Evolutionary conservation across 2,888 invertebrate genomes (phyloP), one percentile per base, ranked within the genome.

Genomic region (Caenorhabditis wallacei): DNA sequence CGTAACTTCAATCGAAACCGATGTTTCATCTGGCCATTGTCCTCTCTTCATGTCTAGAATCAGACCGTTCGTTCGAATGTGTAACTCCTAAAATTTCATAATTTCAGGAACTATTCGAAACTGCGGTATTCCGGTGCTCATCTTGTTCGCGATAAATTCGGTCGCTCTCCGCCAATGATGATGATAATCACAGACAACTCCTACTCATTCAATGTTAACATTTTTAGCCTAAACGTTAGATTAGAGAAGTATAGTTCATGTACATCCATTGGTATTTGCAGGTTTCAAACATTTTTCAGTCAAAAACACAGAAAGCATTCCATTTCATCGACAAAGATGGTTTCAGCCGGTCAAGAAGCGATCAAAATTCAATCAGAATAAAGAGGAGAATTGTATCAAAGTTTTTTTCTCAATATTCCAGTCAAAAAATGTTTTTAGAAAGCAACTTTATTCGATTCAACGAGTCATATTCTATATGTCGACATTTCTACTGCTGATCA

Each of bases 121-220:
- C n/a, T 18, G 30, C 61, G 24, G 54, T 46, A 24, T 30, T 0
- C 26, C 0, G 76, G 76, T 7, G 24, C 59, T 13, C 74, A 74
- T 20, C 63, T 80, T 5, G 20, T 80, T 16, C 68, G 74, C 20
- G 80, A 80, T 56, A 40, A 40, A 3, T n/a, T 46, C 4, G 69
- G 51, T 16, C 43, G 22, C 2, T 0, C 20, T 16, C 54, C 74
- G 4, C 80, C 80, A 8, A 56, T 48, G 40, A 30, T 74, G 2
- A 54, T 61, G 56, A 13, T 35, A 10, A 24, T 80, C 13, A 54
- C n/a, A 35, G 48, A 68, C 37, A 35, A 54, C 8, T 13, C 13
- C 0, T 10, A 11, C 16, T 22, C 20, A 1, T 43, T 61, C 61
- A 43, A 22, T 8, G 1, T 61, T 16, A 43, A 61, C 24, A 61